Percentiles rank a stretch among this genome's conserved stretches.
Conservation (phyloP, 2,113 vertebrate genomes). For the Leucopternis melanops region DNA sequence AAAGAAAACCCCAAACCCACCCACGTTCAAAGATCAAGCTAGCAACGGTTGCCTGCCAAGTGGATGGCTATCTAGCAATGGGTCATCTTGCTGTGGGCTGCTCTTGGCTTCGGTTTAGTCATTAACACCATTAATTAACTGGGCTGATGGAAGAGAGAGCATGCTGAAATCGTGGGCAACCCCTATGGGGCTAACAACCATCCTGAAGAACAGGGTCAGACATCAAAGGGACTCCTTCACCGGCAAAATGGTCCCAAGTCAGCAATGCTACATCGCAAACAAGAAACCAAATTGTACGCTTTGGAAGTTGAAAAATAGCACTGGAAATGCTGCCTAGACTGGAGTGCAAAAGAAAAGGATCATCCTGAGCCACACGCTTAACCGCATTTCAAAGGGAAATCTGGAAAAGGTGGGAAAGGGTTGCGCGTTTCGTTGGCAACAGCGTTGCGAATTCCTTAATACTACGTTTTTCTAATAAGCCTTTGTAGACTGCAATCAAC, state of each 20-base stretch:
- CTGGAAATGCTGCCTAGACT: neutral
- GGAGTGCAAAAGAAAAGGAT: neutral
- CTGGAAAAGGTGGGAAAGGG: neutral
- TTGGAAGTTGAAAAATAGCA: neutral
- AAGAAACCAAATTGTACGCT: neutral
- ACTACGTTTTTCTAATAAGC: neutral
- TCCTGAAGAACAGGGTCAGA: neutral
- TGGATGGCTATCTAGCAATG: accelerated
- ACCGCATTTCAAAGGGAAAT: neutral
- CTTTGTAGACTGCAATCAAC: neutral
- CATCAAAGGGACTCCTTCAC: neutral
- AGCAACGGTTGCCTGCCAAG: accelerated
- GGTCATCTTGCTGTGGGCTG: neutral
- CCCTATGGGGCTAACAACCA: neutral
- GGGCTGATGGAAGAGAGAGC: neutral
- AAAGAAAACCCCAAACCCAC: neutral
- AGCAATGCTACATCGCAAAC: neutral
- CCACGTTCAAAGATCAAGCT: neutral
- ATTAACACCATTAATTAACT: neutral
- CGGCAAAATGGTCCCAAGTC: neutral
- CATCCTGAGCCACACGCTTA: neutral
- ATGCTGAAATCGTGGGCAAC: neutral
- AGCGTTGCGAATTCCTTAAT: neutral
- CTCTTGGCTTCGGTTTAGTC: neutral
- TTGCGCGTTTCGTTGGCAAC: neutral